These are phyloP conservation scores for Epizoanthus fatuus DNA, from an alignment of 92 coral and sea anemone species.

Conservation along the genomic window DNA sequence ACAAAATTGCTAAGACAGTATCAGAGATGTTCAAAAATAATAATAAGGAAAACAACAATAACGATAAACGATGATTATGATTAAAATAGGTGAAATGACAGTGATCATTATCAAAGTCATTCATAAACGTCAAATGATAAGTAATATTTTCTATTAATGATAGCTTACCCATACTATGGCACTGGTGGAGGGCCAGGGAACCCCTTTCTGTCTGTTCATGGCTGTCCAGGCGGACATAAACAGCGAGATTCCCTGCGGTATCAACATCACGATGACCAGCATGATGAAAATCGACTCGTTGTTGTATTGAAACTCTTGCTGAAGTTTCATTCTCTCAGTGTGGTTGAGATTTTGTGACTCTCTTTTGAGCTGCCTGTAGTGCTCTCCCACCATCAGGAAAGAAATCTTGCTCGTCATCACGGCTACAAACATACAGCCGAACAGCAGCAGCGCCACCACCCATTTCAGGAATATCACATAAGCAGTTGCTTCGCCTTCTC, in stretches of 20 bases:
- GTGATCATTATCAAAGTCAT: too few relatives aligned
- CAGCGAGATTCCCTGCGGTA: slow-evolving; percentile 37
- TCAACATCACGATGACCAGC: neutral
- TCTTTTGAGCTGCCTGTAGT: slow-evolving; percentile 12
- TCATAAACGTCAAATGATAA: too few relatives aligned
- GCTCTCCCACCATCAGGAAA: slow-evolving; percentile 31
- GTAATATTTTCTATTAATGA: too few relatives aligned
- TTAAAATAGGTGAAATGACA: too few relatives aligned
- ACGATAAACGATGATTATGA: too few relatives aligned
- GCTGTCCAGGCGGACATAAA: slow-evolving; percentile 44
- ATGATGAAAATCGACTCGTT: slow-evolving; percentile 29
- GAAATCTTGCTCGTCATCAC: slow-evolving; percentile 31
- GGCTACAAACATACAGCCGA: slow-evolving; percentile 30
- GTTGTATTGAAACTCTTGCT: slow-evolving; percentile 18
- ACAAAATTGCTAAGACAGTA: too few relatives aligned
- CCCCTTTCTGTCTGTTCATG: slow-evolving; percentile 28
- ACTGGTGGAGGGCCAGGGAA: slow-evolving; percentile 33
- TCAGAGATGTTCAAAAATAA: too few relatives aligned
- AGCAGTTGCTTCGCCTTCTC: slow-evolving; percentile 26
- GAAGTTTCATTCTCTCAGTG: slow-evolving; percentile 4
- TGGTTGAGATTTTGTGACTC: slow-evolving; percentile 13
- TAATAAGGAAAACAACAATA: too few relatives aligned
- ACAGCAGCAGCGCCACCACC: slow-evolving; percentile 24
- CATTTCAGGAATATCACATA: slow-evolving; percentile 30
- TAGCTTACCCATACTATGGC: slow-evolving; percentile 34